Evolutionary conservation across 2,113 vertebrate genomes (phyloP), one percentile per base, ranked within the genome.

Genomic region (Siniperca knerii): DNA sequence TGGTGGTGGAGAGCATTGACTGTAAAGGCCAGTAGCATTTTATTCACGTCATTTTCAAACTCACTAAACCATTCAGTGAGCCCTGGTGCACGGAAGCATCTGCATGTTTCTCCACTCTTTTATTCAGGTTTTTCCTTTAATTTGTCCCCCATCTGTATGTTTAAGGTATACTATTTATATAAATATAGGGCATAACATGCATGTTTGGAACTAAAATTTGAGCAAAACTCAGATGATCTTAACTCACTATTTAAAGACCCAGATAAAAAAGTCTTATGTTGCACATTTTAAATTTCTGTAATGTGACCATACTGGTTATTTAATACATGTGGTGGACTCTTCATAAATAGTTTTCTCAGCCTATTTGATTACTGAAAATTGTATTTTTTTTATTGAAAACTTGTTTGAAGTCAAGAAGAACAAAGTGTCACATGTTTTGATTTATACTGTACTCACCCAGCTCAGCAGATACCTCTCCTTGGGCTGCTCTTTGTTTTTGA

Each of bases 401-500:
- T 40, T 21, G 3, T 23, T n/a, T 25, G 20, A 76, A 50, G 21
- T 18, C 48, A 23, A 57, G 37, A 18, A 33, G 18, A 71, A 20
- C 4, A 0, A 21, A 21, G 23, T 6, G 52, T 64, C 44, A 65
- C 29, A 35, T 40, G 71, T 25, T 3, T 4, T 33, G 3, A 8
- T 42, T 50, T 61, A 1, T 16, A 0, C 4, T 67, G 50, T 6
- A 94, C 92, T 93, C 95, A 98, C 98, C 98, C 98, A 99, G 95
- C 97, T 99, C 92, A 99, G 95, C 76, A 98, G 94, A 8, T 98
- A 97, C 4, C 96, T 91, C 72, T 99, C 98, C 93, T 99, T 99
- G 87, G 97, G 97, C 91, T 97, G 97, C 90, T 97, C 98, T 95
- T 97, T 98, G 92, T 97, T 97, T 95, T 97, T 99, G 92, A 99